These are phyloP conservation scores for Nothoprocta perdicaria DNA, from an alignment of 2,113 vertebrate genomes.

Conservation along the genomic window DNA sequence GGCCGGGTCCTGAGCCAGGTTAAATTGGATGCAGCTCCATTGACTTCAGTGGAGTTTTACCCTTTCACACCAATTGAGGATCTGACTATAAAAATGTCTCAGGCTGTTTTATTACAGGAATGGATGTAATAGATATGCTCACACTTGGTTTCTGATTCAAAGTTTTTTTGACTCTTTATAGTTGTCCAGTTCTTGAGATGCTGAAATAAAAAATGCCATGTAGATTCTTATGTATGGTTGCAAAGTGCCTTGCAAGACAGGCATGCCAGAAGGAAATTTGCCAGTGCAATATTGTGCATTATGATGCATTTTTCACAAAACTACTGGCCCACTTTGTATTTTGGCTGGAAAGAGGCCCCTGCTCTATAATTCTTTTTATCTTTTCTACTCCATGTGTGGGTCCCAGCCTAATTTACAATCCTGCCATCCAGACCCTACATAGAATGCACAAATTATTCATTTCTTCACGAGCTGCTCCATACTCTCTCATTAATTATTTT, in stretches of 20 bases:
- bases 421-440: neutral
- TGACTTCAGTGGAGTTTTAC: slow-evolving; percentile 36
- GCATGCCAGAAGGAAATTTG: neutral
- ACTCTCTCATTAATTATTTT: slow-evolving; percentile 46
- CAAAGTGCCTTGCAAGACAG: neutral
- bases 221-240: neutral
- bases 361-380: neutral
- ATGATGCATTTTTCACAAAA: neutral
- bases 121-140: neutral
- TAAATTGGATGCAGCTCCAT: slow-evolving; percentile 57
- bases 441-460: slow-evolving; percentile 46
- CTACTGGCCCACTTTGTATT: neutral
- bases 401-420: slow-evolving; percentile 2
- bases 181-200: slow-evolving; percentile 3
- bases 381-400: neutral
- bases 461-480: slow-evolving; percentile 27
- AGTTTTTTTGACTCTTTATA: neutral
- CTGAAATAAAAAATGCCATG: neutral
- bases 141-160: slow-evolving; percentile 15
- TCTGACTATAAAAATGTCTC: slow-evolving; percentile 29
- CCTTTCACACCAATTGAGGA: slow-evolving; percentile 7
- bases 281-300: neutral
- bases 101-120: slow-evolving; percentile 31
- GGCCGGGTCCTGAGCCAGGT: neutral
- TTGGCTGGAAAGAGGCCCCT: neutral